A percentile compares a stretch with the other conserved stretches of the same genome.
phyloP scores from a whole-genome alignment of 2,888 invertebrate species.

The Eristalis arbustorum region DNA sequence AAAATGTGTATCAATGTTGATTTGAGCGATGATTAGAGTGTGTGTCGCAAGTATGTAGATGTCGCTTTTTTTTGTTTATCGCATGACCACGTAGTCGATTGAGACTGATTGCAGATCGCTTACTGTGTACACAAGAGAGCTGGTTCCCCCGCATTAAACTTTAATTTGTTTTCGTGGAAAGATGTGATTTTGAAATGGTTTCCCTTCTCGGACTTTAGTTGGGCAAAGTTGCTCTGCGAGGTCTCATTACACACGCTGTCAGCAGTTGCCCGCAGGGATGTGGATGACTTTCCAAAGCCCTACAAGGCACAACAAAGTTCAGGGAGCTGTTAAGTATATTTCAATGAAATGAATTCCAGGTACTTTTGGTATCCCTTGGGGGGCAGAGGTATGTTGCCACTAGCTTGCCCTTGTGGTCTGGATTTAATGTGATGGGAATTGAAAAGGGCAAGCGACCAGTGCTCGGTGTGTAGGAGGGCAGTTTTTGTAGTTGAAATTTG shows the following conservation, averaged over 20 bases:
- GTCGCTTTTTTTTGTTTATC: neutral
- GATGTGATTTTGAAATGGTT: constrained; percentile 2
- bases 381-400: too few species aligned
- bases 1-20: neutral
- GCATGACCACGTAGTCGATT: neutral
- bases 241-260: too few species aligned
- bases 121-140: neutral
- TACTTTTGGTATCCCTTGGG: neutral
- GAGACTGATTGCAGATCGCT: neutral
- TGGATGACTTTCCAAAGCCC: neutral
- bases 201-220: neutral
- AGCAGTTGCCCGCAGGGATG: neutral
- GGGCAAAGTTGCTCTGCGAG: neutral
- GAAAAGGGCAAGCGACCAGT: neutral
- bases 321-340: neutral
- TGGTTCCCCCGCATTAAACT: neutral
- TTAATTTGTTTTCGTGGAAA: neutral
- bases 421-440: neutral
- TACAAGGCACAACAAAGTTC: neutral
- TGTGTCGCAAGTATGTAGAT: neutral
- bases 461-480: neutral
- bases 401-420: neutral
- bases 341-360: neutral
- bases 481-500: too few species aligned
- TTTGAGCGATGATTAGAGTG: neutral